Evolutionary conservation across 1,140 invertebrate genomes (phyloP).

Genomic region (Brachionus paranguensis): DNA sequence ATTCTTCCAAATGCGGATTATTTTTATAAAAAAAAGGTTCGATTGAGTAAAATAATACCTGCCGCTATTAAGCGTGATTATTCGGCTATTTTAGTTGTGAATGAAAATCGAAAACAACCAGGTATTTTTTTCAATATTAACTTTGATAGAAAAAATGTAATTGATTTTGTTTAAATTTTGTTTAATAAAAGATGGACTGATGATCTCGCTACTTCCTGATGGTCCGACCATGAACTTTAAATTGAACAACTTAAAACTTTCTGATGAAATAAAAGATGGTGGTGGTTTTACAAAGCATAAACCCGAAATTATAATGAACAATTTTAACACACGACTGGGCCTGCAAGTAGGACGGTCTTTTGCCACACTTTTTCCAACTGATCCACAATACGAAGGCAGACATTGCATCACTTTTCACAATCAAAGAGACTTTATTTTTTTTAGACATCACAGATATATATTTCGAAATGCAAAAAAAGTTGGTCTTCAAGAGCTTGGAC

Average conservation of each 20-base stretch:
- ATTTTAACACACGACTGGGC: conserved; percentile 89
- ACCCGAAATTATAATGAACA: conserved; percentile 91
- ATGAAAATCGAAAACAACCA: background rate
- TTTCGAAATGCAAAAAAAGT: conserved; percentile 76
- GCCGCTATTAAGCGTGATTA: conserved; percentile 59
- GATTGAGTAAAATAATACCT: conserved; percentile 78
- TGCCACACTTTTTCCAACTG: conserved; percentile 89
- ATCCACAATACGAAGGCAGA: conserved; percentile 85
- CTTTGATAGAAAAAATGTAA: conserved; percentile 73
- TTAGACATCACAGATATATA: conserved; percentile 94
- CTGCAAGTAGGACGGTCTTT: conserved; percentile 82
- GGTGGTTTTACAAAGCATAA: conserved; percentile 68
- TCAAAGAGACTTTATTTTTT: conserved; percentile 97
- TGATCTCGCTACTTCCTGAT: conserved; percentile 84
- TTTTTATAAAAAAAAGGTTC: conserved; percentile 71
- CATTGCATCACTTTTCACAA: conserved; percentile 95
- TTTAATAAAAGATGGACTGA: conserved; percentile 74
- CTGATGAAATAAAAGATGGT: conserved; percentile 54
- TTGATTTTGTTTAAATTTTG: too few relatives aligned
- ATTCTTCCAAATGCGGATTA: conserved; percentile 83
- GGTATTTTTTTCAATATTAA: conserved; percentile 66
- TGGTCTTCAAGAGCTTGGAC: conserved; percentile 84
- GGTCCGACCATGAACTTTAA: conserved; percentile 85
- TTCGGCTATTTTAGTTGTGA: background rate
- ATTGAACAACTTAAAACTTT: conserved; percentile 57